Evolutionary conservation across 1,140 invertebrate species (phyloP).

Genomic region (Orius laevigatus): DNA sequence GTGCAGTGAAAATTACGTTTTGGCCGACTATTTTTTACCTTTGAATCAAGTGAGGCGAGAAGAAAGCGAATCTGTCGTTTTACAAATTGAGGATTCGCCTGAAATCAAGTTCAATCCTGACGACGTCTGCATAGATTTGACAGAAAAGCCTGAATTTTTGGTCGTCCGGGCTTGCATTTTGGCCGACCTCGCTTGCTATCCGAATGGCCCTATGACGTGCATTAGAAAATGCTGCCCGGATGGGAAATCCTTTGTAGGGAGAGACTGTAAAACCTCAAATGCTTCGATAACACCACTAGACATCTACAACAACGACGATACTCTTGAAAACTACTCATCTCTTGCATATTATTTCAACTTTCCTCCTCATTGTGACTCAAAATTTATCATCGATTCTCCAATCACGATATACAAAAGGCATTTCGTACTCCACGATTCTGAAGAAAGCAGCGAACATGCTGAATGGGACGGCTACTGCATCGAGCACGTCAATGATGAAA

Average conservation of each 20-base stretch:
- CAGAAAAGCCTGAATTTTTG: slow-evolving; percentile 9
- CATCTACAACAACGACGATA: background rate
- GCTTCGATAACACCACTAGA: background rate
- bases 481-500: slow-evolving; percentile 5
- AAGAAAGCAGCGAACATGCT: background rate
- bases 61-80: slow-evolving; percentile 14
- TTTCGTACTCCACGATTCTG: background rate
- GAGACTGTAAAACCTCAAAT: background rate
- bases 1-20: slow-evolving; percentile 9
- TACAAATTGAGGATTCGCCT: slow-evolving; percentile 1
- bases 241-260: slow-evolving; percentile 4
- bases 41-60: slow-evolving; percentile 9
- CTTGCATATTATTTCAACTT: background rate
- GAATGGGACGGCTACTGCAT: slow-evolving; percentile 7
- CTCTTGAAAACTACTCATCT: background rate
- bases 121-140: slow-evolving; percentile 17
- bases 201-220: slow-evolving; percentile 6
- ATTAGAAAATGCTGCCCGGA: slow-evolving; percentile 17
- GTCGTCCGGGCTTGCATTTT: slow-evolving; percentile 15
- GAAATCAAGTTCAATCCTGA: slow-evolving; percentile 14
- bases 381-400: background rate
- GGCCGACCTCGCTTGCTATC: slow-evolving; percentile 5
- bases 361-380: background rate
- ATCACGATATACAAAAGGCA: background rate
- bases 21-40: slow-evolving; percentile 13